phyloP scores from a whole-genome alignment of 2,113 vertebrate genomes.

The Stictonetta naevosa region DNA sequence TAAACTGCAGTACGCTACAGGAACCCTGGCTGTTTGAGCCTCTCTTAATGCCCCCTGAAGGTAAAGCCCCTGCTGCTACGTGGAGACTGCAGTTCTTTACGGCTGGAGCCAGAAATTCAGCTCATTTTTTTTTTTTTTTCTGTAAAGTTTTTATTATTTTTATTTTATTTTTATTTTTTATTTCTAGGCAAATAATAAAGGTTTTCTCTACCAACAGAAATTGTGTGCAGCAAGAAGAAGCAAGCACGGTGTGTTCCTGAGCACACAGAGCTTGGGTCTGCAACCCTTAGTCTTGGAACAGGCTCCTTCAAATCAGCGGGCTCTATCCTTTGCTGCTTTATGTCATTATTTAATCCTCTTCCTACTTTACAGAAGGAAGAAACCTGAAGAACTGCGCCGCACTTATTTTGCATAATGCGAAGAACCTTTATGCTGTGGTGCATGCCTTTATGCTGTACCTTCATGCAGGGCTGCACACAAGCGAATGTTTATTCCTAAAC shows the following conservation, averaged over 20 bases:
- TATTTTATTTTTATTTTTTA: slow-evolving; percentile 18
- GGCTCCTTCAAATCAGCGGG: background rate
- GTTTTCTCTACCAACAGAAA: slow-evolving; percentile 33
- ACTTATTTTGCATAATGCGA: background rate
- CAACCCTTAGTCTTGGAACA: background rate
- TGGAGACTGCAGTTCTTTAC: slow-evolving; percentile 27
- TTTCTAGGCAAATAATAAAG: background rate
- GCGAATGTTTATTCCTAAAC: background rate
- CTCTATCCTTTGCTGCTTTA: background rate
- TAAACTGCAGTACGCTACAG: slow-evolving; percentile 32
- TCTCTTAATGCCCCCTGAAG: slow-evolving; percentile 27
- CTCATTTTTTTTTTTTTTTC: slow-evolving; percentile 24
- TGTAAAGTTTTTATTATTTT: slow-evolving; percentile 24
- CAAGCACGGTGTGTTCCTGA: background rate
- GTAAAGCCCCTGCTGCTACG: background rate
- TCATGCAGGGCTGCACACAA: background rate
- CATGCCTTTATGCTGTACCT: background rate
- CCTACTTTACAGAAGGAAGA: background rate
- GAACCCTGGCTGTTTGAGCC: slow-evolving; percentile 20
- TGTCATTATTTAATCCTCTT: background rate
- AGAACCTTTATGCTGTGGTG: background rate
- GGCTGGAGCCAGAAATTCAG: slow-evolving; percentile 23
- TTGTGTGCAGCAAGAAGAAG: background rate
- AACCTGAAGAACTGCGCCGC: background rate
- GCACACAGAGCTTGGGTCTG: background rate